Percentiles rank a stretch among this genome's conserved stretches.
Evolutionary conservation across 53 echinoderm and acorn worm species (phyloP).

Genomic region (Temnopleurus reevesii): DNA sequence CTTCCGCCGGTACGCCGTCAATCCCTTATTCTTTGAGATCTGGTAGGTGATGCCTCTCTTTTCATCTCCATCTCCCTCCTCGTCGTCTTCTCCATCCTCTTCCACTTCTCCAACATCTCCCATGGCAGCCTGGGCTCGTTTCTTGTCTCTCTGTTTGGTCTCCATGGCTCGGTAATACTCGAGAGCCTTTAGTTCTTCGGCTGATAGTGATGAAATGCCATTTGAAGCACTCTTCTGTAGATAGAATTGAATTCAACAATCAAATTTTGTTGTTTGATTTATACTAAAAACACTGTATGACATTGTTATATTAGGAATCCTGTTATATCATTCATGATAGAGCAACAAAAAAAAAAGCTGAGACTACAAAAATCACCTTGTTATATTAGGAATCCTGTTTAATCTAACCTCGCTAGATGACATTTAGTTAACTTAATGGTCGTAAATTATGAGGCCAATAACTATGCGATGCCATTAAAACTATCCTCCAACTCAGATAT

Average conservation of each 20-base stretch:
- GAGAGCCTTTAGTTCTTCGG: constrained; percentile 75
- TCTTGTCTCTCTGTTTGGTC: constrained; percentile 53
- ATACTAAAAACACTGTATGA: background rate
- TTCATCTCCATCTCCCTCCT: constrained; percentile 56
- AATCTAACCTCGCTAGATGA: no score
- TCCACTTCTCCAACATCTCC: background rate
- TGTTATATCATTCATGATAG: background rate
- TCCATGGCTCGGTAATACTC: constrained; percentile 83
- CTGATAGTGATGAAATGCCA: background rate
- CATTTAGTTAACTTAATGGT: no score
- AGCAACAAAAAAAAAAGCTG: no score
- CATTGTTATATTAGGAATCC: background rate
- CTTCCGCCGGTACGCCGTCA: constrained; percentile 81
- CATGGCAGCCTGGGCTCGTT: background rate
- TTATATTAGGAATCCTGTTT: no score
- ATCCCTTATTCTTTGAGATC: constrained; percentile 99
- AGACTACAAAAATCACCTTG: no score
- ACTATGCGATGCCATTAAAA: no score
- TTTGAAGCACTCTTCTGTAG: background rate
- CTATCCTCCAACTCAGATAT: no score
- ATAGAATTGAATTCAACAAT: background rate
- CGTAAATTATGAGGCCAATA: no score
- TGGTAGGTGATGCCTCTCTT: constrained; percentile 93
- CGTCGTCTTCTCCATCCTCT: constrained; percentile 45
- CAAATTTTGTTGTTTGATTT: background rate